phyloP scores from a whole-genome alignment of 2,888 invertebrate species.

The Stenodema calcarata region DNA sequence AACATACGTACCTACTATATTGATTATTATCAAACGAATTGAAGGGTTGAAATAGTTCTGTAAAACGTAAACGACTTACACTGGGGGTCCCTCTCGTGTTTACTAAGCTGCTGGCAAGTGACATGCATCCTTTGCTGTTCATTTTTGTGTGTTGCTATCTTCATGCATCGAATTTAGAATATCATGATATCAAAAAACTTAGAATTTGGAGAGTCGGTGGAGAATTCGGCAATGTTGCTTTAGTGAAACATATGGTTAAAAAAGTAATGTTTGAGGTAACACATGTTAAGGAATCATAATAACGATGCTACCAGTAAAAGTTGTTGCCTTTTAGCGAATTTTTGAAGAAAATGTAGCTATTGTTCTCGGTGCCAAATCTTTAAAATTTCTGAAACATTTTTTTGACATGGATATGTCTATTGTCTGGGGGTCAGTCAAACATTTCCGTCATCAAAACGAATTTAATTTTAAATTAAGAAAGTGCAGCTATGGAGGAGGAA shows the following conservation, averaged over 20 bases:
- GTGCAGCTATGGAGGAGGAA: too few relatives aligned
- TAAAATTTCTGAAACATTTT: too few relatives aligned
- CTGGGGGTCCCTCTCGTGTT: constrained; percentile 19
- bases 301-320: neutral
- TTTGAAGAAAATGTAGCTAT: too few relatives aligned
- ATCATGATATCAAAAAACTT: neutral
- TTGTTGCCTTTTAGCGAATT: neutral
- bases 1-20: too few relatives aligned
- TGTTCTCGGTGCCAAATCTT: too few relatives aligned
- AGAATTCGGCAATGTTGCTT: neutral
- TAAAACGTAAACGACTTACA: neutral
- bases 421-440: too few relatives aligned
- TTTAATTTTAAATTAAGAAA: too few relatives aligned
- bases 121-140: neutral
- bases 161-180: neutral
- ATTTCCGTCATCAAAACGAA: too few relatives aligned
- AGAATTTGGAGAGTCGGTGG: neutral
- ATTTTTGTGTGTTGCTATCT: constrained; percentile 1
- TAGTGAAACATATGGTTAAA: neutral
- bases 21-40: neutral
- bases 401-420: too few relatives aligned
- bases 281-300: neutral
- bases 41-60: neutral
- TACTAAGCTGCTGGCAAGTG: constrained; percentile 9
- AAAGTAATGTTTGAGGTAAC: neutral